Evolutionary conservation across 2,113 vertebrate species (phyloP).

Genomic region (Nestor notabilis): DNA sequence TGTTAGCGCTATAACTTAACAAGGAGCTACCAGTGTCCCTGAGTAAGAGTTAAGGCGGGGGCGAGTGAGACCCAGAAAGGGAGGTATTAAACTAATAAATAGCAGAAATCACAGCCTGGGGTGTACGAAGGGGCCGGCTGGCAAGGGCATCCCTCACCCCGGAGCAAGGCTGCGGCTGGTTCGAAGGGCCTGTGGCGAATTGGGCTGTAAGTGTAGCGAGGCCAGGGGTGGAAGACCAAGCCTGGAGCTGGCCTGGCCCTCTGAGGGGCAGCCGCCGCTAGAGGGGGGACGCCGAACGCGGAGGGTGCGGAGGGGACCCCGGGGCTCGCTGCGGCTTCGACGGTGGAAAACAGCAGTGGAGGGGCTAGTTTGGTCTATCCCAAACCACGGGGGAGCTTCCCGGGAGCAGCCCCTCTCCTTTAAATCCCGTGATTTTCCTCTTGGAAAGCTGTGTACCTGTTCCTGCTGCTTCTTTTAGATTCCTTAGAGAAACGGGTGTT

Average conservation of each 20-base stretch:
- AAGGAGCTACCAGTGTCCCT: background rate
- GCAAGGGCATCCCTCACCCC: fast-evolving
- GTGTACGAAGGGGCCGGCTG: fast-evolving
- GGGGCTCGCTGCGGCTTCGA: background rate
- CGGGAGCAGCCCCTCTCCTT: background rate
- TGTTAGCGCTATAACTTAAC: fast-evolving
- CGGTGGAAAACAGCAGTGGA: fast-evolving
- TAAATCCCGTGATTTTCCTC: background rate
- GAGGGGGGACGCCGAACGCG: background rate
- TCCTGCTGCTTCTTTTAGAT: background rate
- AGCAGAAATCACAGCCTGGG: background rate
- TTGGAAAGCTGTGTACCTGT: background rate
- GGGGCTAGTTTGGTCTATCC: fast-evolving
- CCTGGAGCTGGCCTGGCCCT: background rate
- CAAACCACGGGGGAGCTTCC: background rate
- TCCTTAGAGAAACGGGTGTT: background rate
- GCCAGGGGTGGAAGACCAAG: background rate
- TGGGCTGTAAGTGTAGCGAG: background rate
- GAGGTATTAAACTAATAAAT: background rate
- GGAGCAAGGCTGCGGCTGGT: background rate
- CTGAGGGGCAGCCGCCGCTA: background rate
- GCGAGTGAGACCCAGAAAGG: background rate
- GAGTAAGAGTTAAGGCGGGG: background rate
- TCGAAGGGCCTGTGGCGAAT: fast-evolving
- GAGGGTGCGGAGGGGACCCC: background rate